phyloP scores from a whole-genome alignment of 1,140 invertebrate species.

The Rhizoglyphus robini region DNA sequence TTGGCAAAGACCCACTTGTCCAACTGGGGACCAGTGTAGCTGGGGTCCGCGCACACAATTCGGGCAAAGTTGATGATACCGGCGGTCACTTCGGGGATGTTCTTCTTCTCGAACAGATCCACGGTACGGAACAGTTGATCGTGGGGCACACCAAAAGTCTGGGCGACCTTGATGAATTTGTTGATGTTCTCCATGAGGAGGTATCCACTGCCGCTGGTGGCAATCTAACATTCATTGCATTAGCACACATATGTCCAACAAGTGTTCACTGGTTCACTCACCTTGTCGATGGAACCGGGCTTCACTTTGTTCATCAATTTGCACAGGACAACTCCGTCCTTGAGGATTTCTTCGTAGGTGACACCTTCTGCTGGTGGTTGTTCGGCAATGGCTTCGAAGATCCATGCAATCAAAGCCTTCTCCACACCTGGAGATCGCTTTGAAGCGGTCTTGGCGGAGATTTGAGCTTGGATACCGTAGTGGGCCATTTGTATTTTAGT shows the following conservation, averaged over 20 bases:
- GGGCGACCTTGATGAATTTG: constrained; percentile 72
- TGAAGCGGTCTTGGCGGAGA: constrained; percentile 19
- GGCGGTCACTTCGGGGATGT: constrained; percentile 68
- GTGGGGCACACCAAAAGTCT: constrained; percentile 67
- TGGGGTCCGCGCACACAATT: constrained; percentile 46
- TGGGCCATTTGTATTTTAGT: constrained; percentile 16
- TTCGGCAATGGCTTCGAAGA: constrained; percentile 21
- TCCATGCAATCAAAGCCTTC: constrained; percentile 20
- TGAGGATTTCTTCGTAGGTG: constrained; percentile 34
- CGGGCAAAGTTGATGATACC: constrained; percentile 73
- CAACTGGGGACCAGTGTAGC: constrained; percentile 12
- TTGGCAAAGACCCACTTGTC: constrained; percentile 20
- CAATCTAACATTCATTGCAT: neutral
- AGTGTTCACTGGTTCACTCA: constrained; percentile 45
- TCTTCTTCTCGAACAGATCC: constrained; percentile 79
- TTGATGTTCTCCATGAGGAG: constrained; percentile 90
- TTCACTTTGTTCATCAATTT: constrained; percentile 67
- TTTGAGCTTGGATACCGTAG: constrained; percentile 15
- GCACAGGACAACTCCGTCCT: constrained; percentile 38
- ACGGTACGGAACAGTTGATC: constrained; percentile 82
- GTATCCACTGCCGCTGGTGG: constrained; percentile 56
- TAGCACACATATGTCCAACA: neutral
- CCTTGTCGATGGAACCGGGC: constrained; percentile 62
- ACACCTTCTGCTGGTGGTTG: constrained; percentile 13
- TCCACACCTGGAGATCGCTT: constrained; percentile 23